Conservation (phyloP, 1,140 invertebrate species). For the Leptinotarsa lineolata region DNA sequence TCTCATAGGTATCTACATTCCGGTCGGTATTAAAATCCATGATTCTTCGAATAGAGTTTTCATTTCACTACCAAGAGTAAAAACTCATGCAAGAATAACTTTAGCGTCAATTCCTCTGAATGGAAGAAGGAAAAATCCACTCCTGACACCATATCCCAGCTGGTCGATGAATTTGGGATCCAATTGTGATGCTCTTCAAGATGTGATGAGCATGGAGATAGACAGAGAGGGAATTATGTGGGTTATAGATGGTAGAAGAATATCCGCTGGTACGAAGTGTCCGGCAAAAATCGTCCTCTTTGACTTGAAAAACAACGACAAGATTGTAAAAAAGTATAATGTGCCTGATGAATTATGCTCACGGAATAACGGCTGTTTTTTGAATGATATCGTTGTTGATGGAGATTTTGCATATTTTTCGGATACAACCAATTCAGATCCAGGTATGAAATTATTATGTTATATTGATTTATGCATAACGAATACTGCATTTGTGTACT, state of each 20-base stretch:
- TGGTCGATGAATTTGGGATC: constrained; percentile 38
- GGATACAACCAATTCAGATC: constrained; percentile 65
- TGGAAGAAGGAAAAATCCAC: constrained; percentile 36
- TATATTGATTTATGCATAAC: neutral
- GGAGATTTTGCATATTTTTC: constrained; percentile 70
- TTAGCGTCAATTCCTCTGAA: constrained; percentile 42
- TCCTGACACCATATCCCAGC: constrained; percentile 40
- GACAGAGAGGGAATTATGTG: constrained; percentile 70
- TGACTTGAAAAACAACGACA: constrained; percentile 63
- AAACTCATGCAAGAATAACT: constrained; percentile 54
- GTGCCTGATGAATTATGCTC: constrained; percentile 37
- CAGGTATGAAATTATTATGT: constrained; percentile 48
- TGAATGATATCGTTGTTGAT: constrained; percentile 71
- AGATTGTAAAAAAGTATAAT: constrained; percentile 59
- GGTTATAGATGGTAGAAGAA: constrained; percentile 68
- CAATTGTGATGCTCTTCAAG: constrained; percentile 52
- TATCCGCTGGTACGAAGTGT: constrained; percentile 56
- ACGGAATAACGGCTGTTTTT: constrained; percentile 55
- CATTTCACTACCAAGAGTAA: constrained; percentile 54
- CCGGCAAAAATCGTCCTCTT: constrained; percentile 68
- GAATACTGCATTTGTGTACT: too few species aligned
- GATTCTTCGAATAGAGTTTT: constrained; percentile 49
- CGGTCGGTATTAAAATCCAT: constrained; percentile 55
- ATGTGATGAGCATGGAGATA: constrained; percentile 71
- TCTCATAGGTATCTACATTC: constrained; percentile 50